These are phyloP conservation scores for Eupithecia centaureata DNA, from an alignment of 2,888 invertebrate species.

Conservation along the genomic window DNA sequence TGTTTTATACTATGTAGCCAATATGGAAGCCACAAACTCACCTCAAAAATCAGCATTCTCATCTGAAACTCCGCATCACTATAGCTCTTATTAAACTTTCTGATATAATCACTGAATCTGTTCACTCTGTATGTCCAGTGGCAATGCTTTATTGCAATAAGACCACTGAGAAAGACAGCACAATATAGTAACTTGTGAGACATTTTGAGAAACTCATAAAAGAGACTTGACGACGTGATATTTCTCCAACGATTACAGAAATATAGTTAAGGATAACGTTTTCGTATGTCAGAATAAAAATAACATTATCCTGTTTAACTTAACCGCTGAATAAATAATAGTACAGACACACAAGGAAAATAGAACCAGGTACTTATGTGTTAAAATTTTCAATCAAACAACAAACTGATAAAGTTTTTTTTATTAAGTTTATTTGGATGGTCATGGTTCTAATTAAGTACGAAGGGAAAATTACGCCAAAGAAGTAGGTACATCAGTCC, in stretches of 20 bases:
- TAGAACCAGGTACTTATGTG: too few relatives aligned
- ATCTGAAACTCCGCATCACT: slow-evolving; percentile 38
- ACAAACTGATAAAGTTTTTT: too few relatives aligned
- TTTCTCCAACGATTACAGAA: not conserved
- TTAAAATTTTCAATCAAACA: too few relatives aligned
- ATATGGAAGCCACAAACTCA: slow-evolving; percentile 29
- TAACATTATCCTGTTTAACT: too few relatives aligned
- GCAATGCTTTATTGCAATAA: slow-evolving; percentile 5
- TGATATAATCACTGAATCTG: slow-evolving; percentile 46
- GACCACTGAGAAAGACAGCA: slow-evolving; percentile 13
- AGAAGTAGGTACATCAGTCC: too few relatives aligned
- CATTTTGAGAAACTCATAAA: slow-evolving; percentile 16
- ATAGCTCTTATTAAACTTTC: slow-evolving; percentile 50
- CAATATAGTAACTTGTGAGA: slow-evolving; percentile 3
- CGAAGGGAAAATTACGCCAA: too few relatives aligned
- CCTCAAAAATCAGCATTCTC: slow-evolving; percentile 53
- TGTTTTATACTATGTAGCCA: not conserved
- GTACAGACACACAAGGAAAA: too few relatives aligned
- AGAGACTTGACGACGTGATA: not conserved
- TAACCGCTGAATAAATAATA: too few relatives aligned
- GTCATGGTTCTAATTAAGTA: too few relatives aligned
- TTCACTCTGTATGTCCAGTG: not conserved
- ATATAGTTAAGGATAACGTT: too few relatives aligned
- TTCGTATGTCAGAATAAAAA: too few relatives aligned
- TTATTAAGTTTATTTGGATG: too few relatives aligned